Base-by-base conservation (phyloP, 2,888 invertebrate genomes). In the Stratiomys singularior region DNA sequence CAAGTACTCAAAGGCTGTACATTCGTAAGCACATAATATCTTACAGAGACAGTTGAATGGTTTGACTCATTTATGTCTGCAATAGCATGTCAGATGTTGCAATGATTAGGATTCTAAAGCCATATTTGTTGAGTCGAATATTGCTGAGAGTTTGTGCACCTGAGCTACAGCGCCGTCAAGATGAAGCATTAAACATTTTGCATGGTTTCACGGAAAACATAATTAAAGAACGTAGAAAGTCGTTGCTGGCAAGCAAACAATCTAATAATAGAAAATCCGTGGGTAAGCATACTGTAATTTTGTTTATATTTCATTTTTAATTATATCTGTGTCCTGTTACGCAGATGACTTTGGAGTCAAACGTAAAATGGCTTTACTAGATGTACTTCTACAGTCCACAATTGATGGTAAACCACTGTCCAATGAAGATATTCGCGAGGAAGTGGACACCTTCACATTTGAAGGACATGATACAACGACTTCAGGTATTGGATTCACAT, bases 381-480 rank as follows among this genome's bases (percentile, higher is more conserved):
- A 93, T 87, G 85, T 92, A 27, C 84, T 93, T 4, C 84, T 93
- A 11, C 87, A 91, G 77, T 87, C 90, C 1, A 90, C 88, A 78
- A 86, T 89, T 1, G 89, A 90, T 77, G 91, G 90, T 0, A 83
- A 88, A 77, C 89, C 88, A 2, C 85, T 93, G 71, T 87, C 89
- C 0, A 89, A 90, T 78, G 86, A 89, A 7, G 89, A 90, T 79
- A 89, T 93, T 9, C 87, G 91, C 76, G 91, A 92, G 83, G 92
- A 93, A 87, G 91, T 93, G 0, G 91, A 93, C 79, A 93, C 93
- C 0, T 92, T 93, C 81, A 91, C 93, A 90, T 93, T 93, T 84
- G 92, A 90, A 79, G 86, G 86, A 0, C 86, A 86, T 21, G 86
- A 87, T 37, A 86, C 86, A 13, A 85, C 86, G 13, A 82, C 85